A percentile compares a stretch with the other conserved stretches of the same genome.
These are phyloP conservation scores for Sebastes minor DNA, from an alignment of 2,797 vertebrate genomes.

Conservation along the genomic window DNA sequence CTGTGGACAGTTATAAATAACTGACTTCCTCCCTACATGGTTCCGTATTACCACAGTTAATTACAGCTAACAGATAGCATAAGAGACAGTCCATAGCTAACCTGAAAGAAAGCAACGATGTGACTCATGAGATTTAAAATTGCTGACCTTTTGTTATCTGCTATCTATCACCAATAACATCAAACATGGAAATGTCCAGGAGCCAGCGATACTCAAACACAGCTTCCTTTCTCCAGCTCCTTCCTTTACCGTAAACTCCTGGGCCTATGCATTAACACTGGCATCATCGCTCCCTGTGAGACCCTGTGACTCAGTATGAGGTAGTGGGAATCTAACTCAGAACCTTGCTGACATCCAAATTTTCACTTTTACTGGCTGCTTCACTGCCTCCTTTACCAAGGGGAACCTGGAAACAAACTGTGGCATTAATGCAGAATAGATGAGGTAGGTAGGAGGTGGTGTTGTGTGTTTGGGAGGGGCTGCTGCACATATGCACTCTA, in stretches of 20 bases:
- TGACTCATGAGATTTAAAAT: not conserved
- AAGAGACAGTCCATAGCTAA: not conserved
- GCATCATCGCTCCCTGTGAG: slow-evolving; percentile 40
- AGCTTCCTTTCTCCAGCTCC: not conserved
- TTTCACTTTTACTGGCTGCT: slow-evolving; percentile 56
- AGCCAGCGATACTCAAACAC: not conserved
- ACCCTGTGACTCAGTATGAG: slow-evolving; percentile 53
- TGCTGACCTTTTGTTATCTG: not conserved
- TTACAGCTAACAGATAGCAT: slow-evolving; percentile 38
- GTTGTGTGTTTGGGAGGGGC: slow-evolving; percentile 41
- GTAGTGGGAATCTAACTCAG: slow-evolving; percentile 40
- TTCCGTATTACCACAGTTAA: slow-evolving; percentile 33
- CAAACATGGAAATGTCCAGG: not conserved
- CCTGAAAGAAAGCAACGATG: not conserved
- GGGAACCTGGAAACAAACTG: slow-evolving; percentile 47
- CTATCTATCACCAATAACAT: not conserved
- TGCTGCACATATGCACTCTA: slow-evolving; percentile 13
- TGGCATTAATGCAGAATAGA: slow-evolving; percentile 36
- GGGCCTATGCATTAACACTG: slow-evolving; percentile 25
- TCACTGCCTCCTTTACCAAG: slow-evolving; percentile 23
- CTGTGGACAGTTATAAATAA: slow-evolving; percentile 41
- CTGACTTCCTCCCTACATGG: not conserved
- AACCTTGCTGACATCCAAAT: slow-evolving; percentile 43
- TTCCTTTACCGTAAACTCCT: slow-evolving; percentile 19
- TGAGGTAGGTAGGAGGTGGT: slow-evolving; percentile 44